These are phyloP conservation scores for Chesias legatella DNA, from an alignment of 2,888 invertebrate species.

Conservation along the genomic window DNA sequence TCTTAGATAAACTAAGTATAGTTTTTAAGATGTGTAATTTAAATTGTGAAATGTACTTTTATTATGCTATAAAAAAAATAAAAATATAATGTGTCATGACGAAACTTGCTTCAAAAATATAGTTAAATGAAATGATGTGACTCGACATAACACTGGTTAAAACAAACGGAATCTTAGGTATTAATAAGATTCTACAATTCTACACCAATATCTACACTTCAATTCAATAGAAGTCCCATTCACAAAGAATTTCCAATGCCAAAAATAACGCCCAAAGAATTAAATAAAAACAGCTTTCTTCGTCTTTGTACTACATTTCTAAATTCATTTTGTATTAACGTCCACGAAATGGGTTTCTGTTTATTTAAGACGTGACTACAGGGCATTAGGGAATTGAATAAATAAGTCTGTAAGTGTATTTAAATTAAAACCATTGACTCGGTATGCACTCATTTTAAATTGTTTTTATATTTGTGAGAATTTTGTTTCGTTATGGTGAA, in stretches of 20 bases:
- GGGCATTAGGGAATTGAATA: conserved; percentile 41
- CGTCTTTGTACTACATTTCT: conserved; percentile 42
- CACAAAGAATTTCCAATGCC: conserved; percentile 8
- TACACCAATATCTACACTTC: conserved; percentile 32
- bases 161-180: no score
- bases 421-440: conserved; percentile 27
- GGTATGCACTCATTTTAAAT: conserved; percentile 10
- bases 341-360: conserved; percentile 50
- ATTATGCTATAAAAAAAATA: no score
- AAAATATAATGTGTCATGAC: no score
- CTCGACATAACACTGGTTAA: no score
- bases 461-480: background rate
- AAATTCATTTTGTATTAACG: conserved; percentile 53
- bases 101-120: no score
- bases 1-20: no score
- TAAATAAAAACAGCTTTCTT: conserved; percentile 37
- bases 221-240: conserved; percentile 28
- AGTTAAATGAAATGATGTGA: no score
- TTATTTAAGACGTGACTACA: conserved; percentile 42
- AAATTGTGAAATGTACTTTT: no score
- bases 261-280: conserved; percentile 24
- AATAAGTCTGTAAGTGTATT: conserved; percentile 29
- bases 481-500: background rate
- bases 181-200: no score
- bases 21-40: no score